Conservation (phyloP, 2,888 invertebrate species). For the Drosophila engyochracea region DNA sequence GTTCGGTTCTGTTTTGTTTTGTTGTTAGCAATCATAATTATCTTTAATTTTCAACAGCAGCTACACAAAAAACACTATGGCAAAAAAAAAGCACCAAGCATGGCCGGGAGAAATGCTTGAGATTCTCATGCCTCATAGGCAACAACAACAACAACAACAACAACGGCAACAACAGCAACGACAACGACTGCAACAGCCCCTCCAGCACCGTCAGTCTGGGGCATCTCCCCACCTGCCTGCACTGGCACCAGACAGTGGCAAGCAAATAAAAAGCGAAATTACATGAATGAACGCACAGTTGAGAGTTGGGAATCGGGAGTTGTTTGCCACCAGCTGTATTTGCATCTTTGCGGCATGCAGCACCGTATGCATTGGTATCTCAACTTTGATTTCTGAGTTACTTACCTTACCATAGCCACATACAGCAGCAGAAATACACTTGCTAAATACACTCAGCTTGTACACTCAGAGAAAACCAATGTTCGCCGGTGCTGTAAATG, state of each 20-base stretch:
- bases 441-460: slow-evolving; percentile 5
- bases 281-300: slow-evolving; percentile 55
- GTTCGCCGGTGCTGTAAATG: neutral
- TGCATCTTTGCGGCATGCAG: neutral
- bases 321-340: slow-evolving; percentile 11
- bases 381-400: slow-evolving; percentile 36
- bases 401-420: neutral
- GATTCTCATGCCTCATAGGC: slow-evolving; percentile 46
- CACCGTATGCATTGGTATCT: slow-evolving; percentile 7
- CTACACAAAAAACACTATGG: slow-evolving; percentile 19
- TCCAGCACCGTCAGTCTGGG: slow-evolving; percentile 5
- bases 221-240: neutral
- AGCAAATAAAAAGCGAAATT: slow-evolving; percentile 62
- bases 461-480: slow-evolving; percentile 1
- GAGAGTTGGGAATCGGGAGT: slow-evolving; percentile 5
- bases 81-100: slow-evolving; percentile 15
- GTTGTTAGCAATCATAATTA: slow-evolving; percentile 72
- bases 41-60: slow-evolving; percentile 61
- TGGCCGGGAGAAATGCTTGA: slow-evolving; percentile 26
- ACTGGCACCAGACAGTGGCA: slow-evolving; percentile 5
- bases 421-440: neutral
- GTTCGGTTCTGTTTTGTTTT: slow-evolving; percentile 12
- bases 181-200: slow-evolving; percentile 2
- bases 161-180: neutral
- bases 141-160: slow-evolving; percentile 4